Conservation (phyloP, 2,797 vertebrate species). For the Sciaenops ocellatus region DNA sequence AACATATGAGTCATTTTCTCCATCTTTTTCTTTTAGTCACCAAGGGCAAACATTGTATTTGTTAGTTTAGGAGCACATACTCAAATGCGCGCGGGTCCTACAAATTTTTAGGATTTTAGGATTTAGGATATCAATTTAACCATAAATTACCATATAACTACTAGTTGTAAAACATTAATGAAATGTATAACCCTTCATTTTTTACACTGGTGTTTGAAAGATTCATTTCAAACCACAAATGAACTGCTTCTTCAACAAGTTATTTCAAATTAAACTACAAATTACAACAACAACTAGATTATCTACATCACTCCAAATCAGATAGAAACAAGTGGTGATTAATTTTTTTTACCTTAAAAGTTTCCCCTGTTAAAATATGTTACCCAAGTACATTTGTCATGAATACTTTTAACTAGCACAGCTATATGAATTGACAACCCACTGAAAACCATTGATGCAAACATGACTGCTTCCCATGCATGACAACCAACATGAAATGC, state of each 20-base stretch:
- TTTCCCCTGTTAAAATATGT: neutral
- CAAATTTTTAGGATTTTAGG: neutral
- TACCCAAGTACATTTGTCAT: slow-evolving; percentile 7
- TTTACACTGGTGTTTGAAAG: neutral
- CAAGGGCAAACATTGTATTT: neutral
- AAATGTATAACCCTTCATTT: neutral
- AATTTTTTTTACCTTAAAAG: neutral
- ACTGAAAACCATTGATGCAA: slow-evolving; percentile 33
- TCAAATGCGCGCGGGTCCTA: neutral
- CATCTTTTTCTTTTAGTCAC: slow-evolving; percentile 5
- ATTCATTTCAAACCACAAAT: neutral
- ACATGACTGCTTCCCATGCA: slow-evolving; percentile 41
- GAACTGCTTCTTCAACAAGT: neutral
- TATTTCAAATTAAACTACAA: neutral
- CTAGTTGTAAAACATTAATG: neutral
- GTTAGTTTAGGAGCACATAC: neutral
- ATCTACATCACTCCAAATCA: neutral
- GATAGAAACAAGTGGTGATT: neutral
- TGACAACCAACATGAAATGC: slow-evolving; percentile 27
- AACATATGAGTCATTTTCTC: slow-evolving; percentile 23
- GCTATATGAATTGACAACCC: slow-evolving; percentile 12
- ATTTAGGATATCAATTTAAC: neutral
- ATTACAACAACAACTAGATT: neutral
- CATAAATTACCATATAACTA: neutral
- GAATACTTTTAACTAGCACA: neutral